phyloP scores from a whole-genome alignment of 2,888 invertebrate genomes.

The Pristionchus exspectatus region DNA sequence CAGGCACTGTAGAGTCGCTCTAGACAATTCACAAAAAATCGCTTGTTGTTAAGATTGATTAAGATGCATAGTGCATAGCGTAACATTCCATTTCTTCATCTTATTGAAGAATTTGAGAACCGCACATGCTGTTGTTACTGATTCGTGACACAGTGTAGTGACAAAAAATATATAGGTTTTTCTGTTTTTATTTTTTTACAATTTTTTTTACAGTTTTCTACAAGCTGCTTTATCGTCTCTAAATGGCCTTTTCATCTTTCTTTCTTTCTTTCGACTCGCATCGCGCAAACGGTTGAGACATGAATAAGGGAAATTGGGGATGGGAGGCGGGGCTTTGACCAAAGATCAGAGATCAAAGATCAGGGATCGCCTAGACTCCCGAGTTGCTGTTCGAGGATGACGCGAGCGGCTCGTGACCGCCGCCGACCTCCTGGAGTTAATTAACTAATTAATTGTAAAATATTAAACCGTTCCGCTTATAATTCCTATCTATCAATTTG shows the following conservation, averaged over 20 bases:
- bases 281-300: not conserved
- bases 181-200: too few relatives aligned
- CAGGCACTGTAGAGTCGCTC: too few relatives aligned
- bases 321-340: not conserved
- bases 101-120: too few relatives aligned
- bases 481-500: too few relatives aligned
- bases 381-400: conserved; percentile 5
- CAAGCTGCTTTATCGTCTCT: conserved; percentile 42
- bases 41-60: too few relatives aligned
- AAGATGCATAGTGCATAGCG: too few relatives aligned
- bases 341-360: not conserved
- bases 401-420: not conserved
- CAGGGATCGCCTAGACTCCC: not conserved
- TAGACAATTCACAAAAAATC: too few relatives aligned
- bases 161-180: too few relatives aligned
- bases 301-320: not conserved
- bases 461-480: too few relatives aligned
- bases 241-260: not conserved
- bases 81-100: too few relatives aligned
- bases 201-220: not conserved
- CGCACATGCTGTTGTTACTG: too few relatives aligned
- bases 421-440: not conserved
- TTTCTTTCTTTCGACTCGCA: not conserved
- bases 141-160: too few relatives aligned
- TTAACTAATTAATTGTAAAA: not conserved